Percentiles rank a stretch among this genome's conserved stretches.
Evolutionary conservation across 2,888 invertebrate species (phyloP).

Genomic region (Brachyopa scutellaris): DNA sequence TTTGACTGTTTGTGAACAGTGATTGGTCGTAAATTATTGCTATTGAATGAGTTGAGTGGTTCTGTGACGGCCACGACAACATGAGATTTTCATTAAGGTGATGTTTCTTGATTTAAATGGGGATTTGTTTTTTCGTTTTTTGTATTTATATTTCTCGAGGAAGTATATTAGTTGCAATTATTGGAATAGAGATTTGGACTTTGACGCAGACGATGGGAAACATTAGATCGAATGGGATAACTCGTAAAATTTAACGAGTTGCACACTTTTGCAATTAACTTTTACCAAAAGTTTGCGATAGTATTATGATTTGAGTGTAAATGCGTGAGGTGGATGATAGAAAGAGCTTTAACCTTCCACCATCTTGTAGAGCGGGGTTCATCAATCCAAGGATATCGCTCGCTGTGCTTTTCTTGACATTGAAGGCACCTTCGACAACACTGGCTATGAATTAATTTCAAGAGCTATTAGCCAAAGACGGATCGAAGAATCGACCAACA

Average conservation of each 20-base stretch:
- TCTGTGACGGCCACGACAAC: conserved; percentile 40
- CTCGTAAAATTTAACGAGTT: not conserved
- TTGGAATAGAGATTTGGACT: not conserved
- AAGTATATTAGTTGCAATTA: conserved; percentile 24
- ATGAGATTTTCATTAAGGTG: conserved; percentile 49
- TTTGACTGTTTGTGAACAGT: conserved; percentile 65
- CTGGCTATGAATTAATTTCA: no score
- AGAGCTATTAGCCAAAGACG: no score
- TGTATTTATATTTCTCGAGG: not conserved
- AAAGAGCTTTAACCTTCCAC: no score
- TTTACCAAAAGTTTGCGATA: no score
- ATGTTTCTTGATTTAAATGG: conserved; percentile 32
- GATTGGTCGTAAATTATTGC: conserved; percentile 59
- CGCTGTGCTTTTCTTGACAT: no score
- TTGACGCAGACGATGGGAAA: not conserved
- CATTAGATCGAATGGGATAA: not conserved
- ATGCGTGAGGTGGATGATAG: no score
- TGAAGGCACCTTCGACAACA: no score
- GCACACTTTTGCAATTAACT: not conserved
- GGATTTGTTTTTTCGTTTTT: not conserved
- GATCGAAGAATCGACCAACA: no score
- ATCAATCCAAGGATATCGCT: no score
- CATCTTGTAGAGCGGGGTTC: no score
- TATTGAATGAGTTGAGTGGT: conserved; percentile 49
- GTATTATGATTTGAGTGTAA: no score